Conservation (phyloP, 2,888 invertebrate species). For the Quadriops clusia region DNA sequence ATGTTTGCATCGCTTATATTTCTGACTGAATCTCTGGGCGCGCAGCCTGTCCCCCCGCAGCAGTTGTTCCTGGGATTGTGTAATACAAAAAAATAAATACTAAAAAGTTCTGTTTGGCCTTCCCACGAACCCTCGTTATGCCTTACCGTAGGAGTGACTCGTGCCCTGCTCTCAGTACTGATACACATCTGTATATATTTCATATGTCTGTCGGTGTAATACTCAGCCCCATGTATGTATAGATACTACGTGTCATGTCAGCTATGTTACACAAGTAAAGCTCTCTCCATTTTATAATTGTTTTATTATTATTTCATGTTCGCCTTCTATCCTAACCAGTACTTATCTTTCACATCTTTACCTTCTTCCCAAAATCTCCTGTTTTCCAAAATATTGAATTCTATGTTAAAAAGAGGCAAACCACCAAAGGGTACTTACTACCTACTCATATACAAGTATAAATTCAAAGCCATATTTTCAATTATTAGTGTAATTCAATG, state of each 20-base stretch:
- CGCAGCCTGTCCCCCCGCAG: slow-evolving; percentile 9
- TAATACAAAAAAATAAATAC: slow-evolving; percentile 8
- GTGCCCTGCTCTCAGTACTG: slow-evolving; percentile 28
- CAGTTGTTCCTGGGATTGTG: no score
- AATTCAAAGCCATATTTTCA: no score
- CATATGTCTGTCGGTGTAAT: slow-evolving; percentile 35
- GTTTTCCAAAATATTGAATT: no score
- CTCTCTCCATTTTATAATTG: slow-evolving; percentile 37
- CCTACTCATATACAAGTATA: no score
- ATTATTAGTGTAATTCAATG: no score
- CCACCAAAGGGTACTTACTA: no score
- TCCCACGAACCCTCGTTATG: slow-evolving; percentile 31
- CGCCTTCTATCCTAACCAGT: neutral
- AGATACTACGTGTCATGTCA: slow-evolving; percentile 38
- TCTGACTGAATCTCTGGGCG: slow-evolving; percentile 32
- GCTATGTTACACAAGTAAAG: slow-evolving; percentile 39
- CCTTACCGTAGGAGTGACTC: slow-evolving; percentile 34
- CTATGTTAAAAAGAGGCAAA: no score
- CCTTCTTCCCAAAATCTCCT: no score
- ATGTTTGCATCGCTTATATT: slow-evolving; percentile 33
- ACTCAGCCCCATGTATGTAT: slow-evolving; percentile 38
- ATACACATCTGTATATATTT: slow-evolving; percentile 29
- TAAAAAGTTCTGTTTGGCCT: slow-evolving; percentile 24
- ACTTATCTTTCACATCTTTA: neutral
- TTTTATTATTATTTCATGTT: slow-evolving; percentile 18